Percentiles rank a stretch among this genome's conserved stretches.
These are phyloP conservation scores for Drosophila quinaria DNA, from an alignment of 2,888 invertebrate genomes.

Conservation along the genomic window DNA sequence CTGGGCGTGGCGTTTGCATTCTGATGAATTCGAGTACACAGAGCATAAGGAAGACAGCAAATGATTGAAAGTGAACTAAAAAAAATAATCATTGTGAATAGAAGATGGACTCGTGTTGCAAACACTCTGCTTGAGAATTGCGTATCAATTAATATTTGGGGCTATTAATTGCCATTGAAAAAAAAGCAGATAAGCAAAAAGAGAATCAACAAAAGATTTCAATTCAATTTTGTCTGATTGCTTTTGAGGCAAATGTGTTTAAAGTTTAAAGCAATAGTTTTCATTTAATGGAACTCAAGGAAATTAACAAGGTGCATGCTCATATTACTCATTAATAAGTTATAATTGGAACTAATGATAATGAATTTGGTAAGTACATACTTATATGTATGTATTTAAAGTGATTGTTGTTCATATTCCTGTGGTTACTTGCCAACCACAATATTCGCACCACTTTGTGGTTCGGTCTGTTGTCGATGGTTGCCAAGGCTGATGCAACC, in stretches of 20 bases:
- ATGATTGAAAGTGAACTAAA: constrained; percentile 6
- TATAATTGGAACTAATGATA: background rate
- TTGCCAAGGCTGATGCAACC: constrained; percentile 20
- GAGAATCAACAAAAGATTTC: background rate
- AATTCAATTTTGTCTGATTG: constrained; percentile 13
- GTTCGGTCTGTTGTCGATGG: constrained; percentile 21
- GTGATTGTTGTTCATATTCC: constrained; percentile 24
- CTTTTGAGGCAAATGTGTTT: background rate
- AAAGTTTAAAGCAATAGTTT: background rate
- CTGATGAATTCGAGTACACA: constrained; percentile 37
- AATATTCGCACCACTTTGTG: constrained; percentile 40
- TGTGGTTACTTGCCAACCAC: constrained; percentile 37
- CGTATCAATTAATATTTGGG: constrained; percentile 56
- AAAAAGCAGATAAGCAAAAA: constrained; percentile 2
- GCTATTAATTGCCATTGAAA: constrained; percentile 42
- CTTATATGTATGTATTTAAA: constrained; percentile 1
- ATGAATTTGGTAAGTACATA: constrained; percentile 1
- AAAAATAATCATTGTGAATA: constrained; percentile 12
- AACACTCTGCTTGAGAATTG: constrained; percentile 11
- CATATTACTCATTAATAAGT: constrained; percentile 4
- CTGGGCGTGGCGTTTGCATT: constrained; percentile 51
- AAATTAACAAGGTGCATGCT: background rate
- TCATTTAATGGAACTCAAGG: background rate
- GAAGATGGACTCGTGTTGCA: constrained; percentile 17
- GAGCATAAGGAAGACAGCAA: constrained; percentile 2